Evolutionary conservation across 1,140 invertebrate genomes (phyloP), one percentile per base, ranked within the genome.

Genomic region (Bombus confusus): DNA sequence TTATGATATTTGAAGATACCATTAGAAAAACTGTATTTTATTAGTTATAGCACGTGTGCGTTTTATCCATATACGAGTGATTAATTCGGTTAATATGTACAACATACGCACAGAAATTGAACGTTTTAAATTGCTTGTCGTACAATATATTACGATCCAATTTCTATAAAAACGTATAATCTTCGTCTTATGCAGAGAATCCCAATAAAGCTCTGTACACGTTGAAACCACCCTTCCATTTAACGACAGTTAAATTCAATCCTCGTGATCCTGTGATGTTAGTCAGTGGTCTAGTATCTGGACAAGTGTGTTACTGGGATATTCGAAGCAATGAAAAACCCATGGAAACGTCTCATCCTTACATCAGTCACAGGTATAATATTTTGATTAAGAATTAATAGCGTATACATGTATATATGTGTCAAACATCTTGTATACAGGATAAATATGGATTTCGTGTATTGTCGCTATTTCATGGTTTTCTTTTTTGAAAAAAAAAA

Each of bases 171-270:
- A 71, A 72, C 18, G 6, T 52, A 22, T 28, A 3, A 43, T 43
- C 12, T 28, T 71, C 1, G 37, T 41, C 25, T 28, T 13, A 6
- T 22, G 15, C 39, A 98, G 98, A 98, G 94, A 98, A 98, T 93
- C 98, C 98, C 0, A 98, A 98, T 91, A 96, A 96, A 86, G 98
- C 98, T 25, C 97, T 98, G 83, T 94, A 97, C 62, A 96, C 96
- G 25, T 95, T 99, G 78, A 97, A 97, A 91, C 96, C 97, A 6
- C 95, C 96, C 71, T 96, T 97, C 41, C 97, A 97, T 0, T 95
- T 98, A 66, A 96, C 98, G 28, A 98, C 98, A 88, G 94, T 99
- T 22, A 98, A 98, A 94, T 99, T 98, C 94, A 98, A 99, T 95
- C 97, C 98, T 34, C 98, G 98, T 91, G 98, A 99, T 95, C 96